Percentiles rank a stretch among this genome's conserved stretches.
Evolutionary conservation across 2,888 invertebrate genomes (phyloP).

Genomic region (Noctua comes): DNA sequence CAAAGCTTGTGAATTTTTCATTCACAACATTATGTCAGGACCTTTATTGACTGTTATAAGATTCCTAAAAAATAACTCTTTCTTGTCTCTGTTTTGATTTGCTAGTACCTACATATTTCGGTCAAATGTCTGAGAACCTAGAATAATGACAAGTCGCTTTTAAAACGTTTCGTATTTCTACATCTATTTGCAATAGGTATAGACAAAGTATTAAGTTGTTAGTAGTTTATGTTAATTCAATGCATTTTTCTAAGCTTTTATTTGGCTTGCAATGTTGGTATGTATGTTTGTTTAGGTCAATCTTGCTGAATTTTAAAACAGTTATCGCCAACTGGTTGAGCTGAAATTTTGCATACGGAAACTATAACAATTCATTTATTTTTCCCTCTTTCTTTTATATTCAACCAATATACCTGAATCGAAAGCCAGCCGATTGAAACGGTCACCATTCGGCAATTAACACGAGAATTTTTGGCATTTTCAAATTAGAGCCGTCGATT

Average conservation of each 20-base stretch:
- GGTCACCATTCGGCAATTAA: not conserved
- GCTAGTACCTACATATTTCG: too few relatives aligned
- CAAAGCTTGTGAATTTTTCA: not conserved
- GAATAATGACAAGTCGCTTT: too few relatives aligned
- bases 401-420: not conserved
- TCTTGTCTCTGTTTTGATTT: too few relatives aligned
- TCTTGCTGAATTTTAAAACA: not conserved
- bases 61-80: too few relatives aligned
- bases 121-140: too few relatives aligned
- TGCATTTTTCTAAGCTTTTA: not conserved
- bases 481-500: constrained; percentile 15
- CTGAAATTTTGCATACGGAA: too few relatives aligned
- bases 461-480: constrained; percentile 39
- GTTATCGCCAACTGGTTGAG: not conserved
- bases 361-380: not conserved
- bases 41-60: not conserved
- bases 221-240: too few relatives aligned
- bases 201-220: too few relatives aligned
- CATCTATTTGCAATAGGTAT: too few relatives aligned
- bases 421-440: not conserved
- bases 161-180: too few relatives aligned
- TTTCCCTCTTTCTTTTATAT: not conserved
- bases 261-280: too few relatives aligned
- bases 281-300: not conserved
- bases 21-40: not conserved